Evolutionary conservation across 1,140 invertebrate genomes (phyloP), one percentile per base, ranked within the genome.

Genomic region (Zophobas atratus): DNA sequence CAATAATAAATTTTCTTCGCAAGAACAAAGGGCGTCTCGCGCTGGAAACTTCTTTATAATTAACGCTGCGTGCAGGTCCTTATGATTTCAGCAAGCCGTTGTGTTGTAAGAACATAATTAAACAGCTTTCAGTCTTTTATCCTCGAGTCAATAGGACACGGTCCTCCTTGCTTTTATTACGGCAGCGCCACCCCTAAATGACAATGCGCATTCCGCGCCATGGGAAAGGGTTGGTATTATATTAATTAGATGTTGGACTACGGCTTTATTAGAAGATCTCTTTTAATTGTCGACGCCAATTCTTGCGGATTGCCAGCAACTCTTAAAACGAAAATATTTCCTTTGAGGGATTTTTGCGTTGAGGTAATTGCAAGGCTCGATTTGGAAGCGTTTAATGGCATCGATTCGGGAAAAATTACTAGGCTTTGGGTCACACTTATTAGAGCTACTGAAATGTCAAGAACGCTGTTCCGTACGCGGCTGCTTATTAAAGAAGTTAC

Each of bases 81-180:
- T 78, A 70, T 74, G 70, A 78, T 74, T 77, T 78, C 67, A 78
- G 76, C 55, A 77, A 41, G 71, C 70, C 55, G 70, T 74, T 60
- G 71, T 72, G 55, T 78, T 78, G 63, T 75, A 78, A 70, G 77
- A 57, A 78, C 57, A 78, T 78, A 78, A 78, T 78, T 78, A 78
- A 78, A 78, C 71, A 78, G 77, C 77, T 78, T 77, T 78, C 77
- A 56, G 48, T 73, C 77, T 74, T 78, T 74, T 75, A 78, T 78
- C 56, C 71, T 56, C 46, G 53, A 77, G 76, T 77, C 76, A 77
- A 77, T 77, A 77, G 76, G 70, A 77, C 76, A 77, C 38, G 76
- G 67, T 67, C 56, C 38, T 60, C 56, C 34, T 60, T 36, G 63
- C 46, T 60, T 75, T 77, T 77, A 71, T 71, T 77, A 71, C 57